Evolutionary conservation across 2,113 vertebrate species (phyloP).

Genomic region (Micronycteris hirsuta): DNA sequence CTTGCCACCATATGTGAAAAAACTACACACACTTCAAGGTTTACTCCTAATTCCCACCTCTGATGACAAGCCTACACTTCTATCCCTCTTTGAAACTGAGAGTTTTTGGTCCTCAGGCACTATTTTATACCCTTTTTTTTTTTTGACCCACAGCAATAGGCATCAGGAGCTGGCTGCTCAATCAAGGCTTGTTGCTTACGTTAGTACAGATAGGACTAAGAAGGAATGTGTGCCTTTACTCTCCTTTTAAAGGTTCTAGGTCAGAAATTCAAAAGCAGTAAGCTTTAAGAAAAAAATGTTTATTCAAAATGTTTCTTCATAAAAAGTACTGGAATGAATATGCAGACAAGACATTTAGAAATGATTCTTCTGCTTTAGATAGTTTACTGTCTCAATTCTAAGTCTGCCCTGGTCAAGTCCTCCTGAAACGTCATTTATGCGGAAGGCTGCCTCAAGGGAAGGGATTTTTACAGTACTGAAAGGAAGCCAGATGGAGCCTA

Average conservation of each 20-base stretch:
- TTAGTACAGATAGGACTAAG: neutral
- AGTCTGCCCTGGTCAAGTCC: neutral
- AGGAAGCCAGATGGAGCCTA: conserved; percentile 89
- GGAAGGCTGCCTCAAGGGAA: conserved; percentile 64
- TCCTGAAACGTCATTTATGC: neutral
- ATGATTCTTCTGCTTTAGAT: neutral
- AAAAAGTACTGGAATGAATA: conserved; percentile 30
- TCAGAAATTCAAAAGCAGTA: conserved; percentile 36
- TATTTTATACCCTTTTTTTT: neutral
- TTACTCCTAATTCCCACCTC: neutral
- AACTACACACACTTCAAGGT: neutral
- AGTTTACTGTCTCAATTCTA: conserved; percentile 40
- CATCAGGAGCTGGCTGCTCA: neutral
- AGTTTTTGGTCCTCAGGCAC: neutral
- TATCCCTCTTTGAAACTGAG: neutral
- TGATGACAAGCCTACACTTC: neutral
- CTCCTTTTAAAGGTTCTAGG: neutral
- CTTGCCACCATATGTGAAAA: neutral
- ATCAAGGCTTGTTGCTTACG: neutral
- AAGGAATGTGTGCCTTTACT: neutral
- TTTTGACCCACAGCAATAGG: neutral
- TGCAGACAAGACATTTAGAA: conserved; percentile 36
- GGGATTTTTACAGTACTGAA: conserved; percentile 86
- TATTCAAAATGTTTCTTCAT: conserved; percentile 51
- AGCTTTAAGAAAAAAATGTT: conserved; percentile 47